Conservation (phyloP, 2,888 invertebrate species). For the Sphaerophoria rueppellii region DNA sequence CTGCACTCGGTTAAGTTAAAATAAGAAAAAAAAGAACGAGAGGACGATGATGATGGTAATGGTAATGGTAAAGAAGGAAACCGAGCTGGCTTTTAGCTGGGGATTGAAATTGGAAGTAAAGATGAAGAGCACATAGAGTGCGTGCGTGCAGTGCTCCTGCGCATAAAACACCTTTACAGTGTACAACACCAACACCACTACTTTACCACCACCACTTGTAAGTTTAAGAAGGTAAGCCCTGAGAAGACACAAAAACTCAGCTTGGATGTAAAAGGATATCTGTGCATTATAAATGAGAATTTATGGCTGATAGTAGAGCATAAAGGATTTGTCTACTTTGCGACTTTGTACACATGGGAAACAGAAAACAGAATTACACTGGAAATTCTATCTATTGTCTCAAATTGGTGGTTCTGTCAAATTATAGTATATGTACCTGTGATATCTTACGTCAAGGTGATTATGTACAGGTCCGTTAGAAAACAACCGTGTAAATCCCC, state of each 20-base stretch:
- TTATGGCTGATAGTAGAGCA: conserved; percentile 33
- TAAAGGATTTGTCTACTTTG: conserved; percentile 13
- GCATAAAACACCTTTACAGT: conserved; percentile 30
- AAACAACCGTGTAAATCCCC: conserved; percentile 17
- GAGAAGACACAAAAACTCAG: too few relatives aligned
- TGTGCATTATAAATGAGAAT: conserved; percentile 45
- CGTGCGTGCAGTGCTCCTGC: conserved; percentile 53
- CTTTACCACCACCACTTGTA: too few relatives aligned
- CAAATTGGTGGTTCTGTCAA: conserved; percentile 5
- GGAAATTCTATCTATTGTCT: conserved; percentile 51
- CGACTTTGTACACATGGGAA: background rate
- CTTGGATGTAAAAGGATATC: conserved; percentile 44
- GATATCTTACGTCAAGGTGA: background rate
- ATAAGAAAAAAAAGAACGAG: background rate
- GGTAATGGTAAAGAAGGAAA: conserved; percentile 1
- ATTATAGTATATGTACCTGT: conserved; percentile 4
- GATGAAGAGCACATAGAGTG: conserved; percentile 18
- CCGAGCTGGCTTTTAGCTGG: conserved; percentile 17
- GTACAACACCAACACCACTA: background rate
- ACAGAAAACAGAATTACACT: conserved; percentile 21
- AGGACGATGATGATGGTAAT: background rate
- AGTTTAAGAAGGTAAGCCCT: too few relatives aligned
- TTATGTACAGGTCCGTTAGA: conserved; percentile 37
- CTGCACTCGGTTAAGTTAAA: background rate
- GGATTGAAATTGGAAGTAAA: background rate